Percentiles rank a stretch among this genome's conserved stretches.
Evolutionary conservation across 2,888 invertebrate genomes (phyloP).

Genomic region (Syrista parreyssii): DNA sequence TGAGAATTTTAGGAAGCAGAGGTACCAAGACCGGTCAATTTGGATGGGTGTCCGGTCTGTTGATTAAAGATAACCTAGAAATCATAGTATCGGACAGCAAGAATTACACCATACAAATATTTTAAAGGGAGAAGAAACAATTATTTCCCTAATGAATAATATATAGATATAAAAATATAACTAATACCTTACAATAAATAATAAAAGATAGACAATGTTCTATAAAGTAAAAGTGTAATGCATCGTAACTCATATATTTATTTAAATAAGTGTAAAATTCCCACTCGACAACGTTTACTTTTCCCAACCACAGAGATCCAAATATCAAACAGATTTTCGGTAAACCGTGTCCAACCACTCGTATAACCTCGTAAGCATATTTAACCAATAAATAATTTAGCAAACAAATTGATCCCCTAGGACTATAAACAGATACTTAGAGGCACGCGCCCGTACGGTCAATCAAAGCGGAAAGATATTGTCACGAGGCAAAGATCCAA

Average conservation of each 20-base stretch:
- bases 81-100: slow-evolving; percentile 74
- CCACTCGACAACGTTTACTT: slow-evolving; percentile 45
- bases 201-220: neutral
- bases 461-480: neutral
- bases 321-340: slow-evolving; percentile 55
- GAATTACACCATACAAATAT: slow-evolving; percentile 67
- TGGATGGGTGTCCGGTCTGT: slow-evolving; percentile 78
- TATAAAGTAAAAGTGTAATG: neutral
- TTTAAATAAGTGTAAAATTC: neutral
- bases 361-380: slow-evolving; percentile 56
- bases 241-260: neutral
- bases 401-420: slow-evolving; percentile 65
- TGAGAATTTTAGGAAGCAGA: slow-evolving; percentile 74
- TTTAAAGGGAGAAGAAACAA: slow-evolving; percentile 42
- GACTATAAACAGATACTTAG: slow-evolving; percentile 67
- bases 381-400: slow-evolving; percentile 66
- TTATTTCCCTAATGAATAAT: neutral
- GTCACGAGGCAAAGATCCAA: neutral
- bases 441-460: slow-evolving; percentile 55
- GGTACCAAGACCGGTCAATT: slow-evolving; percentile 69
- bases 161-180: neutral
- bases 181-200: neutral
- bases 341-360: slow-evolving; percentile 49
- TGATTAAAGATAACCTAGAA: slow-evolving; percentile 72
- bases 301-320: slow-evolving; percentile 56